Evolutionary conservation across 2,113 vertebrate genomes (phyloP), one percentile per base, ranked within the genome.

Genomic region (Tetrao urogallus): DNA sequence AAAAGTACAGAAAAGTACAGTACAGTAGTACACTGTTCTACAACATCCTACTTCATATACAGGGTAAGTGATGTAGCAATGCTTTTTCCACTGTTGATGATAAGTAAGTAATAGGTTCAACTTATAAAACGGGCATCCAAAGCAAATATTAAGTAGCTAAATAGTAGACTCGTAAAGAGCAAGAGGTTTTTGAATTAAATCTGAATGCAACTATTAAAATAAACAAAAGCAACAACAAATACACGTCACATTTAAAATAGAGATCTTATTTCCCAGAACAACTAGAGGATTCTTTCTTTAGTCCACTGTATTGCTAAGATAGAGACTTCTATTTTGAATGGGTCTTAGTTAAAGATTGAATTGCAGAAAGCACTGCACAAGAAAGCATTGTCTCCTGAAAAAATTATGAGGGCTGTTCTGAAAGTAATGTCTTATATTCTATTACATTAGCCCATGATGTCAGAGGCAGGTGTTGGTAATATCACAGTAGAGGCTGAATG

Each of bases 51-150:
- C 3, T 76, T 2, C 4, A 10, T 7, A 54, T 15, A 1, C 10
- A 36, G 32, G 15, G 7, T 63, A 25, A 3, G 30, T 30, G 21
- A 22, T 36, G 15, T 13, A 63, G 3, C 20, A 12, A 5, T 34
- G 3, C 0, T 47, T 91, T 73, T 61, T 36, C 19, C 2, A 1
- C 1, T 24, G 13, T 3, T 21, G 0, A 6, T 77, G 4, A 43
- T 43, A 43, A 15, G 42, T 43, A 81, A 48, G 2, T 48, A 2
- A 1, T 32, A 52, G 1, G 1, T 56, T 70, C 38, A 77, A 2
- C 2, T 43, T 11, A 6, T 1, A 0, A 82, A 61, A 7, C 11
- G 52, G 25, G 82, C 61, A 1, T n/a, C n/a, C 13, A 19, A 40
- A 21, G 19, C 9, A 76, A 57, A 43, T 21, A 20, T 10, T 36